Conservation (phyloP, 2,113 vertebrate species). For the Pluvianellus socialis region DNA sequence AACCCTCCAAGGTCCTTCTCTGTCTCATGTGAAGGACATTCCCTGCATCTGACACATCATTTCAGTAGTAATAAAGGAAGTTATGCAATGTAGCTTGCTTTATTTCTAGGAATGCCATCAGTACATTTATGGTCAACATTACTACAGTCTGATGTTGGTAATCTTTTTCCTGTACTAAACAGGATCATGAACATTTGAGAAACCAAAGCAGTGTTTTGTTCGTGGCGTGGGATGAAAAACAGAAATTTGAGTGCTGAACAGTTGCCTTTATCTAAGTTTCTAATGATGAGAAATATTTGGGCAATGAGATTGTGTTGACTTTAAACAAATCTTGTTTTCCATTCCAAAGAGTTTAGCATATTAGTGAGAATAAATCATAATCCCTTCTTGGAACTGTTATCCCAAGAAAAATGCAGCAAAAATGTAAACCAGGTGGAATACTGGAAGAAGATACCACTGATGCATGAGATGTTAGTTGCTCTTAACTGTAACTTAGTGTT, state of each 20-base stretch:
- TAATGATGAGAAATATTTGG: background rate
- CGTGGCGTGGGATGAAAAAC: background rate
- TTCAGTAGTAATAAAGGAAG: background rate
- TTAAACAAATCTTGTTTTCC: background rate
- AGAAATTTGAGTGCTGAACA: background rate
- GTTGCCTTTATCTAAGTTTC: background rate
- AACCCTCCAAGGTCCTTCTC: background rate
- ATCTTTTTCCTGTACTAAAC: background rate
- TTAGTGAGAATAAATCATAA: background rate
- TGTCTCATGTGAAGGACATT: background rate
- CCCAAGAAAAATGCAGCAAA: background rate
- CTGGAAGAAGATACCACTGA: background rate
- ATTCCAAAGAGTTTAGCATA: background rate
- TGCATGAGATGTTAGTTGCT: background rate
- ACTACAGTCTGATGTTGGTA: background rate
- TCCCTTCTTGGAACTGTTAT: background rate
- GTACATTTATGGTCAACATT: background rate
- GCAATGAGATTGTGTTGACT: background rate
- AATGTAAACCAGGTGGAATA: background rate
- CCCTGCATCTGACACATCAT: background rate
- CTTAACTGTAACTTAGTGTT: background rate
- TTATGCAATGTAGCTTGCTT: background rate
- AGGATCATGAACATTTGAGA: background rate
- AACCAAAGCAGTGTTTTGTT: background rate
- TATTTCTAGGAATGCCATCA: background rate